These are phyloP conservation scores for Hirtodrosophila cameraria DNA, from an alignment of 2,888 invertebrate species.

Conservation along the genomic window DNA sequence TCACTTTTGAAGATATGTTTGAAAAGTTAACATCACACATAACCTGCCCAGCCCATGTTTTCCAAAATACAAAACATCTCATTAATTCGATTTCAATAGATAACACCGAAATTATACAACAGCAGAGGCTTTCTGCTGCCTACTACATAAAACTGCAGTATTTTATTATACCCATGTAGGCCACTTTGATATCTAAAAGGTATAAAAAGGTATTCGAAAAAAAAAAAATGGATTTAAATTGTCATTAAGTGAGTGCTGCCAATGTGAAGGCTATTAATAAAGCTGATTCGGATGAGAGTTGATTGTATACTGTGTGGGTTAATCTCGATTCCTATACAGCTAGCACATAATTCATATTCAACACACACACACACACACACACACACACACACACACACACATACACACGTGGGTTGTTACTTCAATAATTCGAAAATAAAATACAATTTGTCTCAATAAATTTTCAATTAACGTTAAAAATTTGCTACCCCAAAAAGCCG, in stretches of 20 bases:
- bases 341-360: constrained; percentile 45
- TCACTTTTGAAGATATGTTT: too few species aligned
- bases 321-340: constrained; percentile 27
- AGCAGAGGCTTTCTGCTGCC: too few species aligned
- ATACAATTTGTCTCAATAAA: constrained; percentile 76
- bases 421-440: constrained; percentile 61
- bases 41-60: too few species aligned
- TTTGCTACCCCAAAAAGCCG: constrained; percentile 38
- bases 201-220: constrained; percentile 14
- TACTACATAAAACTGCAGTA: too few species aligned
- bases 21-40: too few species aligned
- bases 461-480: constrained; percentile 74
- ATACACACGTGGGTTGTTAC: neutral
- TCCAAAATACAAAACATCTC: neutral
- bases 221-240: constrained; percentile 45
- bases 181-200: neutral
- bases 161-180: neutral
- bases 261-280: constrained; percentile 42
- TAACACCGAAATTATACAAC: too few species aligned
- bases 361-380: constrained; percentile 6
- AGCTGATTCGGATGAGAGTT: constrained; percentile 6
- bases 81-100: too few species aligned
- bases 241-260: constrained; percentile 47
- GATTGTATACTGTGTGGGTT: constrained; percentile 1
- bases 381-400: neutral